Conservation (phyloP, 2,888 invertebrate genomes). For the Luperina nickerlii region DNA sequence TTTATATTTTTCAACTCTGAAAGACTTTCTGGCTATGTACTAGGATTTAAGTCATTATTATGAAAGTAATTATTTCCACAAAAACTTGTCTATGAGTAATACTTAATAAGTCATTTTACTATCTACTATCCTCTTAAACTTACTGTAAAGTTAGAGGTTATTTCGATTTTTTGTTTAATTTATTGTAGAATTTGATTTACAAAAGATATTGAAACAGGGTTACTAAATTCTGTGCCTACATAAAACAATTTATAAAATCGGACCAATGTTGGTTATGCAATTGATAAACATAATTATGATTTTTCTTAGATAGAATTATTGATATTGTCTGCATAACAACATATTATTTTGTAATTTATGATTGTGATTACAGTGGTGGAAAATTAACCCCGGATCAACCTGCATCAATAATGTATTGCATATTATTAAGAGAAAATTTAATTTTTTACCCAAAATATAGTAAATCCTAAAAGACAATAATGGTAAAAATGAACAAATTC, state of each 20-base stretch:
- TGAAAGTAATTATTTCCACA: background rate
- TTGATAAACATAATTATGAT: background rate
- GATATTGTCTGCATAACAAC: background rate
- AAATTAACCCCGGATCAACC: background rate
- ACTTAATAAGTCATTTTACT: background rate
- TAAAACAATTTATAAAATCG: background rate
- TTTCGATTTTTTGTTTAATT: background rate
- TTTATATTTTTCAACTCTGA: background rate
- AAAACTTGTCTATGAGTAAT: background rate
- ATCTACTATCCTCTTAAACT: background rate
- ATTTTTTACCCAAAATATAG: background rate
- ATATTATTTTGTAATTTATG: background rate
- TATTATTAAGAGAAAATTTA: background rate
- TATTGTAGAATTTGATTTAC: background rate
- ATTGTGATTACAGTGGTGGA: background rate
- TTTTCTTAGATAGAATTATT: background rate
- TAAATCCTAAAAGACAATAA: background rate
- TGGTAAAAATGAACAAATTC: background rate
- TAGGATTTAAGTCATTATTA: conserved; percentile 2
- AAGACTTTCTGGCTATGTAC: background rate
- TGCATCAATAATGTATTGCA: background rate
- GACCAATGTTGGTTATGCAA: background rate
- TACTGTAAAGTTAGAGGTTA: background rate
- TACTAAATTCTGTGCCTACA: background rate
- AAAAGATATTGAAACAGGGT: no score